Evolutionary conservation across 1,140 invertebrate species (phyloP).

Genomic region (Anadara kagoshimensis): DNA sequence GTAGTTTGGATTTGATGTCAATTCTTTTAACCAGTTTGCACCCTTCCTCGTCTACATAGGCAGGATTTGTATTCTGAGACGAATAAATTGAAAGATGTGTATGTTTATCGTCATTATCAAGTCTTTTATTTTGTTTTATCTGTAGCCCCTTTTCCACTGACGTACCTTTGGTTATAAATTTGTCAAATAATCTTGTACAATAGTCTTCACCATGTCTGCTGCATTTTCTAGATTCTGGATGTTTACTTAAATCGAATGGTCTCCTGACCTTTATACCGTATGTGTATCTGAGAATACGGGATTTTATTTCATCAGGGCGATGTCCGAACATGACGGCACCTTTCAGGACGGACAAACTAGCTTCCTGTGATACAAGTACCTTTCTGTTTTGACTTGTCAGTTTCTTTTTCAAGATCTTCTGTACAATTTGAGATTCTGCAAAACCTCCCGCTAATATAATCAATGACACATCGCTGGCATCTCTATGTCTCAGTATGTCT

Average conservation of each 20-base stretch:
- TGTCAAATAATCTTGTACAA: constrained; percentile 32
- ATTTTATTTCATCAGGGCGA: too few relatives aligned
- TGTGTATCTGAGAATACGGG: constrained; percentile 23
- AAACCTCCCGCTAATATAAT: constrained; percentile 49
- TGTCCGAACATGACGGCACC: too few relatives aligned
- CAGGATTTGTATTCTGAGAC: constrained; percentile 12
- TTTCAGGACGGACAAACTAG: constrained; percentile 40
- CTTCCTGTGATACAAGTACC: constrained; percentile 37
- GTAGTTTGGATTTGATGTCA: constrained; percentile 11
- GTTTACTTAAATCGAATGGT: constrained; percentile 16
- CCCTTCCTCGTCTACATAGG: constrained; percentile 4
- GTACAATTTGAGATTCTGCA: constrained; percentile 33
- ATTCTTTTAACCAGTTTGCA: constrained; percentile 22
- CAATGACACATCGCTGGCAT: too few relatives aligned
- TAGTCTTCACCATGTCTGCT: constrained; percentile 8
- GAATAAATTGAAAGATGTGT: constrained; percentile 20
- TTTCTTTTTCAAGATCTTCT: constrained; percentile 14
- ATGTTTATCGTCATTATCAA: constrained; percentile 6
- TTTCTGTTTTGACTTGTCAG: constrained; percentile 14
- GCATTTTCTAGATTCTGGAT: constrained; percentile 7
- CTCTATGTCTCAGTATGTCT: too few relatives aligned
- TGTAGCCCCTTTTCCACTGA: constrained; percentile 11
- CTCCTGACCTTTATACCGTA: constrained; percentile 25
- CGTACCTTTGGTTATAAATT: constrained; percentile 24
- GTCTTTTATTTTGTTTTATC: too few relatives aligned